These are phyloP conservation scores for Masticophis lateralis DNA, from an alignment of 2,797 vertebrate genomes.

Conservation along the genomic window DNA sequence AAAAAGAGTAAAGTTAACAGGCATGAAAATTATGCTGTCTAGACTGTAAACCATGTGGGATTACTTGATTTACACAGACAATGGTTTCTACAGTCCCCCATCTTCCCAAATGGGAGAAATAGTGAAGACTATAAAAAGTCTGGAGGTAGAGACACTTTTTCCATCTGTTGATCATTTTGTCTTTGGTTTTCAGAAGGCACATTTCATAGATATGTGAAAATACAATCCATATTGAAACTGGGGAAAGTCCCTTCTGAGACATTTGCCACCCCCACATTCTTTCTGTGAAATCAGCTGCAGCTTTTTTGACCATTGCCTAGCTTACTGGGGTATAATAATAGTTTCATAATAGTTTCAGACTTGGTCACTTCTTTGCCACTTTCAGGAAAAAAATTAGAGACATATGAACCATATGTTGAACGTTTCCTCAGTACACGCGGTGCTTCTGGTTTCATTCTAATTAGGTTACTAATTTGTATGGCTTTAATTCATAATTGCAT, in stretches of 20 bases:
- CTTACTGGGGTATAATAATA: neutral
- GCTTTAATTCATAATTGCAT: neutral
- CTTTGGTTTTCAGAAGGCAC: constrained; percentile 1
- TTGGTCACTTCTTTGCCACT: too few relatives aligned
- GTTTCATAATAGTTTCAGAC: neutral
- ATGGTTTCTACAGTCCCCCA: neutral
- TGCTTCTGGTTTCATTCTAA: neutral
- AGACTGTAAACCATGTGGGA: constrained; percentile 45
- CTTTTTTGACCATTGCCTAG: neutral
- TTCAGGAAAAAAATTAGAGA: neutral
- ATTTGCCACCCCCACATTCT: neutral
- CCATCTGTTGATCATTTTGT: constrained; percentile 30
- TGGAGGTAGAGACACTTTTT: constrained; percentile 49
- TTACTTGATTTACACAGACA: constrained; percentile 32
- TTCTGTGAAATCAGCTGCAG: neutral
- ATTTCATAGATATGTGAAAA: neutral
- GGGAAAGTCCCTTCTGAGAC: neutral
- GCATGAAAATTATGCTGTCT: constrained; percentile 44
- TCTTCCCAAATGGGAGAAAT: neutral
- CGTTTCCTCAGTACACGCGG: neutral
- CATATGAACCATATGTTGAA: neutral
- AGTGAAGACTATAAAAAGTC: constrained; percentile 1
- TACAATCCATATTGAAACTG: neutral
- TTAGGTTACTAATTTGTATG: neutral
- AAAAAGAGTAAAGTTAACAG: constrained; percentile 43